Base-by-base conservation (phyloP, 1,140 invertebrate species). In the Ips typographus region DNA sequence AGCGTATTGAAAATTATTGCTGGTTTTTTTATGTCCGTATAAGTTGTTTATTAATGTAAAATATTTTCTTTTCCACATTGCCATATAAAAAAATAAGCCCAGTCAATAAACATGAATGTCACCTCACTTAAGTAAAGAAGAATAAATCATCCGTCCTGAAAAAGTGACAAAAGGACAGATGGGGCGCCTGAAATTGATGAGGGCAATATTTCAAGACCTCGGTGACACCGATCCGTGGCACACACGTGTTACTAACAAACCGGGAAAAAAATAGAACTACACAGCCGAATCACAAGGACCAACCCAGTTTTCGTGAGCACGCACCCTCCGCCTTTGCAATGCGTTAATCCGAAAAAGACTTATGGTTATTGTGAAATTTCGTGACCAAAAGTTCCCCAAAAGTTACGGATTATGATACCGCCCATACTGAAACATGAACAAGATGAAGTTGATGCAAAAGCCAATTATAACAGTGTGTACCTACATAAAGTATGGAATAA, bases 171-270 rank as follows among this genome's bases (percentile, higher is more conserved):
- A 49, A 55, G 52, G 52, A 7, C 52, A 55, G 52, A 55, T 55
- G 52, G 52, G 52, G 8, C 8, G 52, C 52, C 52, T 37, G 37
- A 55, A 55, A 55, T 55, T 55, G 52, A 55, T 55, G 52, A 55
- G 52, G 52, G 52, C 52, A 55, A 55, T 55, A 55, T 55, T 36
- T 55, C 52, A 55, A 55, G 52, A 55, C 52, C 6, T 55, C 36
- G 7, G 5, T 55, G 52, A 36, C 52, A 37, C 5, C 1, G 52
- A 36, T 8, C 37, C 52, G 52, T 55, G 52, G n/a, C 52, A 37
- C 52, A 55, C 52, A 55, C 52, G 37, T 38, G 52, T 55, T 22
- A 6, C 2, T 47, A 5, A 47, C 44, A 37, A 55, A 55, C 52
- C 52, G 6, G n/a, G n/a, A 36, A 55, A 55, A n/a, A 38, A 55